phyloP scores from a whole-genome alignment of 2,113 vertebrate genomes.

The Gopherus flavomarginatus region DNA sequence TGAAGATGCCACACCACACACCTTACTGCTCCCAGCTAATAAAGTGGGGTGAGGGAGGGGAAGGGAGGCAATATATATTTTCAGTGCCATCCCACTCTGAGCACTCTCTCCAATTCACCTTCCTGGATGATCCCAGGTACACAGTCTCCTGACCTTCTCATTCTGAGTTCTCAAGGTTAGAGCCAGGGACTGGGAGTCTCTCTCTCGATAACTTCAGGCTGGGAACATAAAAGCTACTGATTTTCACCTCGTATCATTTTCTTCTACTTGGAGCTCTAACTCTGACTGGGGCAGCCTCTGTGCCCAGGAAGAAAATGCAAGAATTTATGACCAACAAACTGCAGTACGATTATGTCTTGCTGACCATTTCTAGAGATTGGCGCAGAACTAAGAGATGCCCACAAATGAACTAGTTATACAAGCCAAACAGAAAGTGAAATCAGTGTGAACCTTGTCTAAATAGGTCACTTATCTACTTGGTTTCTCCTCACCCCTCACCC shows the following conservation, averaged over 20 bases:
- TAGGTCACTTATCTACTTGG: constrained; percentile 20
- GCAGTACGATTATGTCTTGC: background rate
- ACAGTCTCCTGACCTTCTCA: background rate
- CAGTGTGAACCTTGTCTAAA: constrained; percentile 42
- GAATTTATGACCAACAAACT: background rate
- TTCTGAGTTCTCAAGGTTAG: background rate
- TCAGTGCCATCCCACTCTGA: background rate
- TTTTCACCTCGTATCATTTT: background rate
- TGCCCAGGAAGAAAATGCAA: background rate
- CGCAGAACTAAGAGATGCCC: background rate
- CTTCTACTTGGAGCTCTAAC: background rate
- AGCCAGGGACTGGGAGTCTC: background rate
- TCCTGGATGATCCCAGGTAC: background rate
- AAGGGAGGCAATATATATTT: background rate
- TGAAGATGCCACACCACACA: background rate
- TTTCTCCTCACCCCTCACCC: no score
- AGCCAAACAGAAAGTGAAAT: constrained; percentile 62
- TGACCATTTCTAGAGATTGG: background rate
- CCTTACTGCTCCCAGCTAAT: background rate
- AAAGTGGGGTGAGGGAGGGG: background rate
- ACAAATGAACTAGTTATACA: background rate
- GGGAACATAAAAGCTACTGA: background rate
- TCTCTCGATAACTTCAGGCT: background rate
- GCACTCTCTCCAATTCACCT: background rate
- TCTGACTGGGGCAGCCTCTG: background rate